Conservation (phyloP, 2,113 vertebrate species). For the Bucco capensis region DNA sequence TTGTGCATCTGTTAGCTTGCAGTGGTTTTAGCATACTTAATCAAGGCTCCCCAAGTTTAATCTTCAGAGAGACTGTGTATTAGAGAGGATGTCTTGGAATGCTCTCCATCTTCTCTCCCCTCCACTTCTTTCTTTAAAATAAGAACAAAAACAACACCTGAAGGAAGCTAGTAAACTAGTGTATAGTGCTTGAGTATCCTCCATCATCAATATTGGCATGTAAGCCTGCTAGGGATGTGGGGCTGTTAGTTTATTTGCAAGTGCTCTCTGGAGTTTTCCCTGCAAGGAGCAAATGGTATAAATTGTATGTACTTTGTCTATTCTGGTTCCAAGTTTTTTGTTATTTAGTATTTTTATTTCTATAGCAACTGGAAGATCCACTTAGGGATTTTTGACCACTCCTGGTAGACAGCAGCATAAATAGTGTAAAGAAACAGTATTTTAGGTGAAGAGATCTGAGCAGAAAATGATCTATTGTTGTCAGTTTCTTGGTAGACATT, state of each 20-base stretch:
- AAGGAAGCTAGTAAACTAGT: not conserved
- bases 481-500: not conserved
- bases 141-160: not conserved
- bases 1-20: slow-evolving; percentile 18
- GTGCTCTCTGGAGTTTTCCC: slow-evolving; percentile 18
- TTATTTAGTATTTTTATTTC: slow-evolving; percentile 47
- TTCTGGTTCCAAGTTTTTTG: not conserved
- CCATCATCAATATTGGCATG: not conserved
- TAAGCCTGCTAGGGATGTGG: not conserved
- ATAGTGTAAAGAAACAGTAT: not conserved
- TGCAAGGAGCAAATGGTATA: slow-evolving; percentile 18
- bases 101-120: not conserved
- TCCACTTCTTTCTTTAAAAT: not conserved
- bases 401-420: not conserved
- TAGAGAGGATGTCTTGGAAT: not conserved
- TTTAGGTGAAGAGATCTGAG: not conserved
- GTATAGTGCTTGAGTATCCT: not conserved
- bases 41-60: not conserved
- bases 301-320: slow-evolving; percentile 33
- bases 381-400: slow-evolving; percentile 9
- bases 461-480: not conserved
- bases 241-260: slow-evolving; percentile 4
- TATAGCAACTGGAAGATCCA: slow-evolving; percentile 29
- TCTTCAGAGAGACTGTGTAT: not conserved
- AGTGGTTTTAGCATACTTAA: not conserved